Evolutionary conservation across 1,140 invertebrate species (phyloP).

Genomic region (Apis dorsata): DNA sequence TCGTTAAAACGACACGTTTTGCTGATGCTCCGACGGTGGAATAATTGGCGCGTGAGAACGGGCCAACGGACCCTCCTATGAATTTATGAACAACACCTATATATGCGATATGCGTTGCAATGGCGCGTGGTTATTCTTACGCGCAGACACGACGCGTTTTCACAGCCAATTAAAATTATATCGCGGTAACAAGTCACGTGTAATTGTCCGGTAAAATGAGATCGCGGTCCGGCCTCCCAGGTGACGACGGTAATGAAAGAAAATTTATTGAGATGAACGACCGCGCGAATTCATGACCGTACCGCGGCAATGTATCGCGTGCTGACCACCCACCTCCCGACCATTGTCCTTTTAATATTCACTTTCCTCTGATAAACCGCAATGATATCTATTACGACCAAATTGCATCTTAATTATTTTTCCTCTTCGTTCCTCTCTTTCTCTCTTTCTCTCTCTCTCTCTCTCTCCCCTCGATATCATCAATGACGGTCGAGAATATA

Average conservation of each 20-base stretch:
- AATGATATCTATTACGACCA: not conserved
- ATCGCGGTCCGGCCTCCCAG: conserved; percentile 9
- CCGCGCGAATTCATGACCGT: conserved; percentile 12
- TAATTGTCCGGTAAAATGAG: conserved; percentile 55
- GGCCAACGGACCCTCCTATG: conserved; percentile 5
- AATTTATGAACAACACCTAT: conserved; percentile 36
- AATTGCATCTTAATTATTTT: not conserved
- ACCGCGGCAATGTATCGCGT: conserved; percentile 1
- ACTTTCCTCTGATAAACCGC: not conserved
- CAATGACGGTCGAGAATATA: not conserved
- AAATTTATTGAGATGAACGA: conserved; percentile 61
- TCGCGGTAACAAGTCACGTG: conserved; percentile 44
- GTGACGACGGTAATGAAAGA: conserved; percentile 52
- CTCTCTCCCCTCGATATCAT: not conserved
- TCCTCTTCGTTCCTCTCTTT: too few relatives aligned
- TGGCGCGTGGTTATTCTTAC: conserved; percentile 28
- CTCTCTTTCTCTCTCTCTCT: not conserved
- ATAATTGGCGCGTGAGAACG: conserved; percentile 31
- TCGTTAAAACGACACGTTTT: conserved; percentile 41
- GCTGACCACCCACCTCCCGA: not conserved
- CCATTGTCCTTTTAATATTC: not conserved
- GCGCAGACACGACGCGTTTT: conserved; percentile 11
- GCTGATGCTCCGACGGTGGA: conserved; percentile 21
- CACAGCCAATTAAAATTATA: conserved; percentile 61
- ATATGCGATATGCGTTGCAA: not conserved